Base-by-base conservation (phyloP, 2,888 invertebrate genomes). In the Ormyrus thymus region DNA sequence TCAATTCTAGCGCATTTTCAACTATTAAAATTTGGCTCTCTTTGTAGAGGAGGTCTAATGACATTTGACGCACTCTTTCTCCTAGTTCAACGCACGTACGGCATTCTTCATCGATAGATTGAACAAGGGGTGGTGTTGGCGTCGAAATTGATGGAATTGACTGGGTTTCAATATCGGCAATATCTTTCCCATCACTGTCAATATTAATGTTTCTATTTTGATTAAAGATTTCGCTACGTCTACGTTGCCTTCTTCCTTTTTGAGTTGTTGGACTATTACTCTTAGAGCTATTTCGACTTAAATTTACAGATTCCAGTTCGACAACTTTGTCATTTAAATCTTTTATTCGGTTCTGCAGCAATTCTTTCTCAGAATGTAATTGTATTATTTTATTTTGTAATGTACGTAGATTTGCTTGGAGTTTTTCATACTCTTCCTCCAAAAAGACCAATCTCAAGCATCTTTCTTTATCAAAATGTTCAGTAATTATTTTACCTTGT, bases 21-120 rank as follows among this genome's bases (percentile, higher is more conserved):
- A 90, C 82, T 6, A 86, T 83, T 7, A 86, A 86, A 6, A 90
- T 86, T 79, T 85, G 85, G 0, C 85, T 86, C 55, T 89, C 85
- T 59, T 84, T 87, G 5, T 84, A 82, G 0, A 87, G 88, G 3
- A 89, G 13, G 11, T 87, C 85, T 5, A 85, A 70, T 53, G 89
- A 87, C 50, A 89, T 74, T 13, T 86, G 83, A 0, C 79, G 80
- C 70, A 87, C 83, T 48, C 84, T 83, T 29, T 83, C 83, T 48
- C 83, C 82, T 6, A 89, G 65, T 43, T 77, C 80, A 6, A 64
- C 56, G 15, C 76, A 81, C 0, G 71, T 76, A 1, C 66, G 76
- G 43, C 78, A 74, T 29, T 72, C 80, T 8, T 83, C 79, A 1
- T 77, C 75, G 10, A 74, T 66, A 3, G 69, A 9, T 43, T 59